Conservation (phyloP, 1,140 invertebrate species). For the Bombyx mandarina region DNA sequence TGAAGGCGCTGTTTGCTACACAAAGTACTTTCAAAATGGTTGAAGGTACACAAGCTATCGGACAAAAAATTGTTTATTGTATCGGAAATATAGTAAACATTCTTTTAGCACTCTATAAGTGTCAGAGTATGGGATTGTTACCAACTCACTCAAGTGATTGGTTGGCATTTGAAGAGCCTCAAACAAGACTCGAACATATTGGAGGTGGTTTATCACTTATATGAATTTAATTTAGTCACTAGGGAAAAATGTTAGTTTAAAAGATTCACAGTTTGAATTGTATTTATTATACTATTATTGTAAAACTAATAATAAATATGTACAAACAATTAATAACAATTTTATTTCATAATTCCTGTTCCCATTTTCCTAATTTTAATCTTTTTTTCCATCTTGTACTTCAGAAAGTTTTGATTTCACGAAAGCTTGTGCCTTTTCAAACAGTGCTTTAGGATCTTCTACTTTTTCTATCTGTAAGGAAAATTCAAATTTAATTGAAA, state of each 20-base stretch:
- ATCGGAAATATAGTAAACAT: conserved; percentile 96
- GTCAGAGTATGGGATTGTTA: conserved; percentile 97
- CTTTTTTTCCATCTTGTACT: conserved; percentile 62
- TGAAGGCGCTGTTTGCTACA: conserved; percentile 94
- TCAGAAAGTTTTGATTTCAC: conserved; percentile 75
- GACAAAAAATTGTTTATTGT: conserved; percentile 95
- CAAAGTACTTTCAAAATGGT: conserved; percentile 96
- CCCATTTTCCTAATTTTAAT: conserved; percentile 23
- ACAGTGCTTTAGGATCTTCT: conserved; percentile 81
- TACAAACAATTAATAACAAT: conserved; percentile 37
- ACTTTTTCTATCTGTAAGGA: conserved; percentile 82
- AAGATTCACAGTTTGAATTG: conserved; percentile 10
- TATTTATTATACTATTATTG: conserved; percentile 37
- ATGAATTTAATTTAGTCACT: conserved; percentile 19
- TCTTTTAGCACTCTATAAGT: conserved; percentile 96
- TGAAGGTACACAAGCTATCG: conserved; percentile 90
- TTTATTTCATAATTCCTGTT: conserved; percentile 19
- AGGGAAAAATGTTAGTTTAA: conserved; percentile 10
- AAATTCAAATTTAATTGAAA: conserved; percentile 9
- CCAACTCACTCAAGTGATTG: conserved; percentile 99
- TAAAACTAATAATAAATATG: conserved; percentile 43
- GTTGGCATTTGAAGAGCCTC: conserved; percentile 97
- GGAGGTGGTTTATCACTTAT: conserved; percentile 85
- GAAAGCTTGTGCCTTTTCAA: conserved; percentile 77
- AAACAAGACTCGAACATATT: conserved; percentile 88